A percentile compares a stretch with the other conserved stretches of the same genome.
Evolutionary conservation across 2,797 vertebrate species (phyloP).

Genomic region (Nannoperca australis): DNA sequence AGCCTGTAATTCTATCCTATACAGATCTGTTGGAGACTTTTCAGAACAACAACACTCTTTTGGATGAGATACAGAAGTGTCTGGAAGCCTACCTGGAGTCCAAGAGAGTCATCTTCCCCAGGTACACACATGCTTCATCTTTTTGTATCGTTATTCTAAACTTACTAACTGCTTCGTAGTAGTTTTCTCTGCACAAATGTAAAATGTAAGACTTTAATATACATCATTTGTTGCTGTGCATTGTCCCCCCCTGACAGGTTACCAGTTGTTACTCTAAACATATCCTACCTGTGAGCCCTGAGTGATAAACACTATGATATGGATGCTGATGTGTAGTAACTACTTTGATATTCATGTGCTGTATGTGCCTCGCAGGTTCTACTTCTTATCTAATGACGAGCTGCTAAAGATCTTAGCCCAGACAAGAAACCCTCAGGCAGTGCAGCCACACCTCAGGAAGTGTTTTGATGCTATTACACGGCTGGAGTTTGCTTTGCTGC

Average conservation of each 20-base stretch:
- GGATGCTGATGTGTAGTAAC: background rate
- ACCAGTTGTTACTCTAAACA: background rate
- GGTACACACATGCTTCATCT: conserved; percentile 70
- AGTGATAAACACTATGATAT: background rate
- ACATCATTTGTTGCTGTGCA: background rate
- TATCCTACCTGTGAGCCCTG: conserved; percentile 6
- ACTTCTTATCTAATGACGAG: conserved; percentile 92
- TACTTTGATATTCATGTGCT: conserved; percentile 11
- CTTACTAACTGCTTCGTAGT: background rate
- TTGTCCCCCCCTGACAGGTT: background rate
- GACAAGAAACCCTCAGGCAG: conserved; percentile 90
- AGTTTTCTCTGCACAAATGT: background rate
- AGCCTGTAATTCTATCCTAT: background rate
- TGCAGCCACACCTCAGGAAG: conserved; percentile 91
- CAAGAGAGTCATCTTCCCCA: conserved; percentile 91
- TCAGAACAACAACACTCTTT: conserved; percentile 88
- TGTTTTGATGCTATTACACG: conserved; percentile 89
- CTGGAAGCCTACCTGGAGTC: conserved; percentile 92
- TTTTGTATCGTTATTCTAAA: background rate
- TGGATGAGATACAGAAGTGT: conserved; percentile 92
- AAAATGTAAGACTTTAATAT: background rate
- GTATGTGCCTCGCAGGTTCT: conserved; percentile 83
- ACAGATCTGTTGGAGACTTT: conserved; percentile 89
- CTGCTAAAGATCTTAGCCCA: conserved; percentile 91
- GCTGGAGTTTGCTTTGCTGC: conserved; percentile 86